Evolutionary conservation across 2,888 invertebrate genomes (phyloP).

Genomic region (Folsomia manolachei): DNA sequence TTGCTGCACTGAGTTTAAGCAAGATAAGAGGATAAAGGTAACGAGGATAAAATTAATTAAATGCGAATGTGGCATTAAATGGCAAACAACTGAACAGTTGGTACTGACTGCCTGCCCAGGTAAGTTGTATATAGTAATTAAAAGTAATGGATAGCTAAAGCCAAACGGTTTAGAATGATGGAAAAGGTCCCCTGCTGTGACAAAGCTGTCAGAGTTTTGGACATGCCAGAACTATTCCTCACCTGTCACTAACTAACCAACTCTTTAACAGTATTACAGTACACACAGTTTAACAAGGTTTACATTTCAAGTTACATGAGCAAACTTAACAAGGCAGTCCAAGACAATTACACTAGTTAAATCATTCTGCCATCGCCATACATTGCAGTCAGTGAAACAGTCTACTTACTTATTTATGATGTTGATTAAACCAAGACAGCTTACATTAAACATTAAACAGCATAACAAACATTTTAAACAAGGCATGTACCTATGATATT

Average conservation of each 20-base stretch:
- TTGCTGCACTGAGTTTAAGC: neutral
- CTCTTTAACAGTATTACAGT: neutral
- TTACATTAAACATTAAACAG: neutral
- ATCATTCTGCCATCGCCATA: too few species aligned
- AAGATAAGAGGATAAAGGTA: neutral
- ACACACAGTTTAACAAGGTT: neutral
- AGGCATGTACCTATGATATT: too few species aligned
- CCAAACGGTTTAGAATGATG: constrained; percentile 25
- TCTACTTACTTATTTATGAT: too few species aligned
- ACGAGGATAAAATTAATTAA: constrained; percentile 12
- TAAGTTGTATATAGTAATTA: constrained; percentile 16
- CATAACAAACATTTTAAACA: neutral
- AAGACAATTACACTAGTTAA: neutral
- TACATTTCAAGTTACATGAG: neutral
- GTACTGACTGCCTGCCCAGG: constrained; percentile 6
- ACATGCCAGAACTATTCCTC: constrained; percentile 13
- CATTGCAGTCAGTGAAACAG: too few species aligned
- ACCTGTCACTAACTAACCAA: constrained; percentile 10
- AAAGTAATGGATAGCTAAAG: constrained; percentile 20
- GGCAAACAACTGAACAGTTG: constrained; percentile 1
- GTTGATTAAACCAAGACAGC: neutral
- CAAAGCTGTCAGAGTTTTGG: constrained; percentile 19
- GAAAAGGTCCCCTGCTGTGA: constrained; percentile 27
- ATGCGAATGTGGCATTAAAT: neutral
- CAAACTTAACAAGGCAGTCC: neutral